A percentile compares a stretch with the other conserved stretches of the same genome.
Conservation (phyloP, 53 echinoderm and acorn worm species). For the Echinometra lucunter region DNA sequence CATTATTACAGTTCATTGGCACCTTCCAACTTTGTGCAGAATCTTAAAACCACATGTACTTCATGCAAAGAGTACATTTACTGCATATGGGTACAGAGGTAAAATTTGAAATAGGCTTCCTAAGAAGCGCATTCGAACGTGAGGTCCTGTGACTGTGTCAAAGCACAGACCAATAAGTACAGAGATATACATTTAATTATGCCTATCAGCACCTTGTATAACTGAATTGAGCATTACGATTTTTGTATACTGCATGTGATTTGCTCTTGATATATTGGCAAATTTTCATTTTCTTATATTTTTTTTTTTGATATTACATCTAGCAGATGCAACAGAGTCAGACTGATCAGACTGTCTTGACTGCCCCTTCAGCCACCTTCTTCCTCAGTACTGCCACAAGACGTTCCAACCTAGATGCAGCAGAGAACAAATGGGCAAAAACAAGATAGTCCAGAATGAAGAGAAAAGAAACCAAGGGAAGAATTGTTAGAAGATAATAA, state of each 20-base stretch:
- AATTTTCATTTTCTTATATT: neutral
- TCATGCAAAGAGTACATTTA: too few relatives aligned
- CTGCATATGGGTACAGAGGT: neutral
- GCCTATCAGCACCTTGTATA: neutral
- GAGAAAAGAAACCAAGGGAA: neutral
- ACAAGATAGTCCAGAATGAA: neutral
- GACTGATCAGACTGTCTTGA: conserved; percentile 78
- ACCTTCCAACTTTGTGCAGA: neutral
- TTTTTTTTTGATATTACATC: neutral
- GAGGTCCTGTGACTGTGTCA: neutral
- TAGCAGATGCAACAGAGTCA: neutral
- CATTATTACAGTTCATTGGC: neutral
- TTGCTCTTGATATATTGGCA: neutral
- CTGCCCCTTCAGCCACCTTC: conserved; percentile 92
- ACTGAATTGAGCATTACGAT: neutral
- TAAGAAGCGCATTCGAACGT: too few relatives aligned
- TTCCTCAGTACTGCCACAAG: conserved; percentile 90
- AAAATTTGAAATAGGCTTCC: neutral
- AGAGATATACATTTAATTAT: neutral
- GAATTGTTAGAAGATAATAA: neutral
- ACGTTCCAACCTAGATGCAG: conserved; percentile 83
- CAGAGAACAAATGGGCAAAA: neutral
- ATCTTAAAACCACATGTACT: too few relatives aligned
- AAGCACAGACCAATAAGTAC: neutral
- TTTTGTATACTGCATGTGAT: neutral